Percentiles rank a stretch among this genome's conserved stretches.
Conservation (phyloP, 2,113 vertebrate genomes). For the Antechinus stuartii region DNA sequence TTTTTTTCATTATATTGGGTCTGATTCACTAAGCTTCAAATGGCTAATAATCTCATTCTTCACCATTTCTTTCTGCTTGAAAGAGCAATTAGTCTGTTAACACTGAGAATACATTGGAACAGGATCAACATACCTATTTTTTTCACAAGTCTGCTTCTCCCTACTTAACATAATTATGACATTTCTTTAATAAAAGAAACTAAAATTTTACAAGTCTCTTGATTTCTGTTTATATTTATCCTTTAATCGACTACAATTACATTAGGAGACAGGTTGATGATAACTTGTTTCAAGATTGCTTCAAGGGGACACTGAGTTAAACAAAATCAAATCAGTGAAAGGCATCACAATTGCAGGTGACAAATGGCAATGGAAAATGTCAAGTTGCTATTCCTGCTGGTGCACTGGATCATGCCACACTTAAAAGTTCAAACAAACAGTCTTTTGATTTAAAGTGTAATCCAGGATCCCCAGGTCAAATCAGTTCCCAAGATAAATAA, state of each 20-base stretch:
- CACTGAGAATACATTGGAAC: background rate
- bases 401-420: background rate
- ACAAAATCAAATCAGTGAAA: constrained; percentile 46
- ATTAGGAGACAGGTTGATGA: background rate
- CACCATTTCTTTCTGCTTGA: background rate
- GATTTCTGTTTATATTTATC: constrained; percentile 39
- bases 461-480: background rate
- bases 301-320: constrained; percentile 38
- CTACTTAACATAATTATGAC: constrained; percentile 10
- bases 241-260: constrained; percentile 21
- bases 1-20: background rate
- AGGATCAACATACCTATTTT: background rate
- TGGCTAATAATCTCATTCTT: background rate
- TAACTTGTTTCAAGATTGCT: constrained; percentile 28
- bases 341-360: background rate
- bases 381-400: background rate
- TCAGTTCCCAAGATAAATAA: background rate
- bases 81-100: constrained; percentile 20
- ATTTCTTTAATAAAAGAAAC: background rate
- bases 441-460: background rate
- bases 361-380: background rate
- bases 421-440: background rate
- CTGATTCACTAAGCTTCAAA: constrained; percentile 18
- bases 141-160: constrained; percentile 9
- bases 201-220: constrained; percentile 17